Percentiles rank a stretch among this genome's conserved stretches.
phyloP scores from a whole-genome alignment of 2,113 vertebrate species.

The Indicator indicator region DNA sequence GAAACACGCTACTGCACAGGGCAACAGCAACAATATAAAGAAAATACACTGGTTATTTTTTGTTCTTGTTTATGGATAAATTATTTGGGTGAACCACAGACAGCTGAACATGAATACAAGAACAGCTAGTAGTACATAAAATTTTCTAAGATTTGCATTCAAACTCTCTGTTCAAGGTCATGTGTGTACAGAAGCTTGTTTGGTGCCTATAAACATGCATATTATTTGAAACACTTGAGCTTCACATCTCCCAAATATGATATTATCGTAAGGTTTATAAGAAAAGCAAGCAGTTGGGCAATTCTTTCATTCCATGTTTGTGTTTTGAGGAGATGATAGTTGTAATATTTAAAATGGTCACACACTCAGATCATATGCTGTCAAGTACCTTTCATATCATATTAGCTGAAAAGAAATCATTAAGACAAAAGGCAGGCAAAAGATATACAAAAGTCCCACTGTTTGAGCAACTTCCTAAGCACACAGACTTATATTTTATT shows the following conservation, averaged over 20 bases:
- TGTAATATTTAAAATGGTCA: background rate
- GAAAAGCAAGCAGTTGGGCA: background rate
- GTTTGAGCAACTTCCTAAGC: background rate
- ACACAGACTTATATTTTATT: background rate
- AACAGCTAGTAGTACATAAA: background rate
- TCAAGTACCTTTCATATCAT: conserved; percentile 34
- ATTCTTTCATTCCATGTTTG: background rate
- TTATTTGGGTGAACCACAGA: background rate
- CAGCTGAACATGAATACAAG: background rate
- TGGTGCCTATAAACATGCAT: background rate
- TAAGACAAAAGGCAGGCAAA: conserved; percentile 23
- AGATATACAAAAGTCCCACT: background rate
- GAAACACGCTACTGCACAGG: background rate
- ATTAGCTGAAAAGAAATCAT: conserved; percentile 60
- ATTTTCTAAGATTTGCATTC: background rate
- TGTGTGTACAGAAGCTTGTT: background rate
- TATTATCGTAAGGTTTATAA: background rate
- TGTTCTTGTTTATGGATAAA: background rate
- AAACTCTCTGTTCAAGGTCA: background rate
- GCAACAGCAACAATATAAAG: background rate
- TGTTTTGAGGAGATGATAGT: background rate
- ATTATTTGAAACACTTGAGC: background rate
- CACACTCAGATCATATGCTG: conserved; percentile 4
- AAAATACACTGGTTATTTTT: background rate
- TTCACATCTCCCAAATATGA: background rate